Base-by-base conservation (phyloP, 2,797 vertebrate species). In the Hybognathus amarus region DNA sequence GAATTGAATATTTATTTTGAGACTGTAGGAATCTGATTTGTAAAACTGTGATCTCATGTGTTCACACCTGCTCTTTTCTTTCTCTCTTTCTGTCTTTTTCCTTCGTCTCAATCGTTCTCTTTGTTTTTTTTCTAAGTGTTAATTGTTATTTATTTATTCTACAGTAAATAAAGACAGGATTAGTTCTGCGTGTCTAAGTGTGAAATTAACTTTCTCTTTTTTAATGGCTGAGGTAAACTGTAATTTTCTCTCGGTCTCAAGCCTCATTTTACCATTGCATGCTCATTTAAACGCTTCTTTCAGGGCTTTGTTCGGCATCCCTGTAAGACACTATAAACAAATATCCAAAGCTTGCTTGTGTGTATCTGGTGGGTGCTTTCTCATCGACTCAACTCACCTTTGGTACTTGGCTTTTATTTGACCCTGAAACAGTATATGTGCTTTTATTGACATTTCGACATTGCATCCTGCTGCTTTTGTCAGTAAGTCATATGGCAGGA, bases 161-260 rank as follows among this genome's bases (percentile, higher is more conserved):
- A 83, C 82, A 83, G 69, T 85, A 83, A 85, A 83, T 80, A 64
- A 76, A 87, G 69, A 83, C 50, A 76, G 83, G 74, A 79, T 71
- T 67, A 79, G 81, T 83, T 83, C 81, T 83, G 81, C 81, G 13
- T 68, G 63, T 77, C 63, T 77, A 77, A 68, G 81, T 83, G 73
- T 83, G 71, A 83, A 83, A 83, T 83, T 67, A 75, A 67, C 47
- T 69, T 76, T 76, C 50, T 45, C 59, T 75, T 82, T 79, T 83
- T 76, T 30, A 67, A 67, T 76, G 61, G 33, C 47, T 54, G 71
- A 83, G 47, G 63, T 68, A 83, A 54, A 68, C 63, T 76, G 73
- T 67, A 8, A 76, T 82, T 61, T 82, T 54, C 71, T 76, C 80
- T 67, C 63, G 1, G 63, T 68, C 61, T 83, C 73, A 68, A 77